Percentiles rank a stretch among this genome's conserved stretches.
Conservation (phyloP, 2,113 vertebrate species). For the Callorhinus ursinus region DNA sequence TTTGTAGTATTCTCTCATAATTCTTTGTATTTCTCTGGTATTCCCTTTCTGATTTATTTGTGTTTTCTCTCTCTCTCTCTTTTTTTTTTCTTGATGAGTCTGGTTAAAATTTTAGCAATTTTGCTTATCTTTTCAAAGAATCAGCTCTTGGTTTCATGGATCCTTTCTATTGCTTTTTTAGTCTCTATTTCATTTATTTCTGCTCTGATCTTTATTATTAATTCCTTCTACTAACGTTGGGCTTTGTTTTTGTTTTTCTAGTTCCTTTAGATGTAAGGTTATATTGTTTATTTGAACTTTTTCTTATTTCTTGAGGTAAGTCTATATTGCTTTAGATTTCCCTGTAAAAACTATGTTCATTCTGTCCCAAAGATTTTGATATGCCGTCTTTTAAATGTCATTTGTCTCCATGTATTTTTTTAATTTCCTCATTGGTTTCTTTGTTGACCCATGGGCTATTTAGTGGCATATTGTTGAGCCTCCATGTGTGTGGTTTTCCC, state of each 20-base stretch:
- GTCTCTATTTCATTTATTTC: background rate
- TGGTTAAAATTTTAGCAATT: background rate
- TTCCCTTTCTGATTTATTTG: background rate
- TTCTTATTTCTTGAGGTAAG: background rate
- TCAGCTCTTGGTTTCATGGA: background rate
- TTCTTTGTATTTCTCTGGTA: background rate
- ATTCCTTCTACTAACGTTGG: background rate
- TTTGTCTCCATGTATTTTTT: background rate
- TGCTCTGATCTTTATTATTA: background rate
- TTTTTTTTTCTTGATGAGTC: background rate
- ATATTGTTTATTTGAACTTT: background rate
- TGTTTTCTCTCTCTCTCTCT: background rate
- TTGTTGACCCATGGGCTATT: background rate
- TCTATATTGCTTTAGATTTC: background rate
- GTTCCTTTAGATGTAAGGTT: background rate
- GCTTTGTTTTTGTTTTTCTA: background rate
- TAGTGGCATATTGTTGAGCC: background rate
- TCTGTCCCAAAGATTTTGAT: background rate
- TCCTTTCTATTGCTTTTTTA: background rate
- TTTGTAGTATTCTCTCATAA: background rate
- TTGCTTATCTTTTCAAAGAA: background rate
- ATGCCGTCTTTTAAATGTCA: background rate
- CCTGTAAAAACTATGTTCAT: background rate
- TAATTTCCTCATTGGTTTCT: background rate
- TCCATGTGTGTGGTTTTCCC: background rate